Evolutionary conservation across 2,797 vertebrate species (phyloP), one percentile per base, ranked within the genome.

Genomic region (Pseudotriccus pelzelni): DNA sequence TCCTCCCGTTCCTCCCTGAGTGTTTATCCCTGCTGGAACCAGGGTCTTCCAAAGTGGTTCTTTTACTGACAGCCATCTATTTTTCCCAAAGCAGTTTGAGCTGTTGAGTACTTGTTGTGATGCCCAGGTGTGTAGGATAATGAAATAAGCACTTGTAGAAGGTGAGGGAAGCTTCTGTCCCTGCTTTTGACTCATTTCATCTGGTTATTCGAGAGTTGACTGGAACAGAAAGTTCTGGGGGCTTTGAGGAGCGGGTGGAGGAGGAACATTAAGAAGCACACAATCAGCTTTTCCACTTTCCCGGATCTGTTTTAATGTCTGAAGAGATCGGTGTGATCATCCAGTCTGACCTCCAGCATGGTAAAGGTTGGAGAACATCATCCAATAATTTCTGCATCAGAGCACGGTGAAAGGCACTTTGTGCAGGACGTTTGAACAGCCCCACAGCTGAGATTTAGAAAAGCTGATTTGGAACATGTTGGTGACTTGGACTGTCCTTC

Each of bases 361-460:
- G 58, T 84, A 95, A 77, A 10, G 11, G 53, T 89, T 90, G 93
- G 90, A 94, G 88, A 87, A 74, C 90, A 74, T 72, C 52, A 74
- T 82, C 70, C 83, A 79, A 91, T 96, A 66, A 96, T 94, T 97
- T 94, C 96, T 94, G 93, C 95, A 84, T 89, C 93, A 82, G 73
- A 93, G 87, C 94, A 86, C 49, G 1, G 70, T 36, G 94, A 95
- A 93, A 95, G 96, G 74, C 91, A 95, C 91, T 93, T 95, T 86
- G 69, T 67, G 32, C 12, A 56, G 77, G 83, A 46, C 77, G 41
- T 93, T 12, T 50, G 67, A 81, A 73, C 59, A 89, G 12, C 74
- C 60, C 47, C 55, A n/a, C 52, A 36, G 22, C 74, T 39, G 43
- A 64, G 43, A 46, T 12, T 44, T 24, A 46, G 62, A 10, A n/a